Evolutionary conservation across 37 sponge, comb jelly and placozoan genomes (phyloP).

Genomic region (Oopsacas minuta): DNA sequence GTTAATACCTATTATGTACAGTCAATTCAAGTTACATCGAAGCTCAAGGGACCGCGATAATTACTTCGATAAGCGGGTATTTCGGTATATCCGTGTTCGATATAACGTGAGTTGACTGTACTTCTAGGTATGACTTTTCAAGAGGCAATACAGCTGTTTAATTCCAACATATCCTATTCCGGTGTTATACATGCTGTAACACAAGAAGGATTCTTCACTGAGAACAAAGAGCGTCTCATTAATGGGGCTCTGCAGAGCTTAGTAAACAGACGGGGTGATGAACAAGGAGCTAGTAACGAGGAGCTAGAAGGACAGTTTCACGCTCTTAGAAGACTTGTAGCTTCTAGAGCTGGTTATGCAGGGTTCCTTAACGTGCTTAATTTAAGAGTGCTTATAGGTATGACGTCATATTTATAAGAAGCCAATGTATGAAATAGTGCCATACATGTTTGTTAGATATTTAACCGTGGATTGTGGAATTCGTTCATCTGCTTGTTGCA

Average conservation of each 20-base stretch:
- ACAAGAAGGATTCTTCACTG: slow-evolving; percentile 87
- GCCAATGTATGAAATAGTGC: background rate
- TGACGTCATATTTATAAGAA: background rate
- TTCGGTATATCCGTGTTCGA: no score
- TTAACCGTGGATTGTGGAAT: no score
- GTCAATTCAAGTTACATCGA: no score
- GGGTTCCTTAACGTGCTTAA: slow-evolving; percentile 81
- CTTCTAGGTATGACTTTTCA: slow-evolving; percentile 29
- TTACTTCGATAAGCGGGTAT: no score
- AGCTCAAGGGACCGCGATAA: no score
- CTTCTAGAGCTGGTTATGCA: slow-evolving; percentile 86
- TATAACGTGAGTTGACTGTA: background rate
- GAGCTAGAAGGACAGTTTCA: slow-evolving; percentile 95
- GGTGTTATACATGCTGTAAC: slow-evolving; percentile 94
- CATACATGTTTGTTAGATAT: background rate
- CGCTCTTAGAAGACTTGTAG: slow-evolving; percentile 86
- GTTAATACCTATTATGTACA: background rate
- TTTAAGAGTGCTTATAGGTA: slow-evolving; percentile 29
- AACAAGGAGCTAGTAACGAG: slow-evolving; percentile 33
- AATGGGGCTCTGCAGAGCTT: slow-evolving; percentile 48
- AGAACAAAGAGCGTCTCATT: slow-evolving; percentile 98
- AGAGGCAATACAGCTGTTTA: slow-evolving; percentile 75
- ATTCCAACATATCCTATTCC: slow-evolving; percentile 86
- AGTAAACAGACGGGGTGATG: slow-evolving; percentile 25
- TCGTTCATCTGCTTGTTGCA: background rate